A percentile compares a stretch with the other conserved stretches of the same genome.
These are phyloP conservation scores for Paguma larvata DNA, from an alignment of 2,797 vertebrate species.

Conservation along the genomic window DNA sequence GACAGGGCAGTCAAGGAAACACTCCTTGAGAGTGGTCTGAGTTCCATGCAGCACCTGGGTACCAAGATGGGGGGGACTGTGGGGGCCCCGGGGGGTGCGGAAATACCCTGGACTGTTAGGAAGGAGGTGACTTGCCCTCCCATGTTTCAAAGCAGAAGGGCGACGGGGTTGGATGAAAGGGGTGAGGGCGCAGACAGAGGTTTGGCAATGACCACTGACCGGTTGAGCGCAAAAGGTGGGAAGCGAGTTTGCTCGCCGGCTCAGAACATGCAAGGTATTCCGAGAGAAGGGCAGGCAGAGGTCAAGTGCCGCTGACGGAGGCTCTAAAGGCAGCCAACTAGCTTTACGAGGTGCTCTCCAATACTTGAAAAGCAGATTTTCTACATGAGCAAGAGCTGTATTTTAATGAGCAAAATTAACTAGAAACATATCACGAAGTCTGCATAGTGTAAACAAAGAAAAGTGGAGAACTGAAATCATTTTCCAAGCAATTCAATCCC, in stretches of 20 bases:
- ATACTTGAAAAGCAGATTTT: not conserved
- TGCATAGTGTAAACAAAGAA: not conserved
- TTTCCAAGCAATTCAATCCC: constrained; percentile 24
- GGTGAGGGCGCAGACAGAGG: not conserved
- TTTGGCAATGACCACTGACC: not conserved
- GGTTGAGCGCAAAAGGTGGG: not conserved
- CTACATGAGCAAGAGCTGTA: not conserved
- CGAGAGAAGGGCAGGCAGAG: not conserved
- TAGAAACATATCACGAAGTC: not conserved
- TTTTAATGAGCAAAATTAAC: constrained; percentile 44
- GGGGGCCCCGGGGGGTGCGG: not conserved
- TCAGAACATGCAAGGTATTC: not conserved
- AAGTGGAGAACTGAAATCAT: not conserved
- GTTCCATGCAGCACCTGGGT: not conserved
- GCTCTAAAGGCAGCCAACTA: not conserved
- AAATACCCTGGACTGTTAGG: not conserved
- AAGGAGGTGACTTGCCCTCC: not conserved
- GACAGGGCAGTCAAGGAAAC: not conserved
- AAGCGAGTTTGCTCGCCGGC: not conserved
- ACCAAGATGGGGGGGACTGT: not conserved
- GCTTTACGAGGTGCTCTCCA: not conserved
- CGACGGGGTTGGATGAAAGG: not conserved
- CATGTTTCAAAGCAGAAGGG: not conserved
- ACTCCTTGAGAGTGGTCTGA: not conserved
- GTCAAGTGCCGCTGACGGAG: not conserved